Evolutionary conservation across 2,797 vertebrate genomes (phyloP).

Genomic region (Lophius americanus): DNA sequence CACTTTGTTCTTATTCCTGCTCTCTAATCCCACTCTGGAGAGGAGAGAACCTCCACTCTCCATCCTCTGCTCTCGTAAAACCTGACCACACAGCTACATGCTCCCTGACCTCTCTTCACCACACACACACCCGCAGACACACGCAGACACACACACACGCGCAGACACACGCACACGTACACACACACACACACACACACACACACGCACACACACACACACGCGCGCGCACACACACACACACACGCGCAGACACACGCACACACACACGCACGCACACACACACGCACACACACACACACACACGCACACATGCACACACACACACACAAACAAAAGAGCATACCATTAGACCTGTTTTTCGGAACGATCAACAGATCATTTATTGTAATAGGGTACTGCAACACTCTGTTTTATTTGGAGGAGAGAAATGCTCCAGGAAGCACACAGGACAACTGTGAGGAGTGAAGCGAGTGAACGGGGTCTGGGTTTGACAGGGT

Average conservation of each 20-base stretch:
- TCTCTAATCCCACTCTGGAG: slow-evolving; percentile 71
- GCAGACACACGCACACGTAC: background rate
- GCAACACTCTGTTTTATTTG: slow-evolving; percentile 44
- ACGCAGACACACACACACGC: background rate
- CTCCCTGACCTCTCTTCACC: slow-evolving; percentile 51
- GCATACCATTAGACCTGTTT: slow-evolving; percentile 22
- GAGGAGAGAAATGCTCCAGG: slow-evolving; percentile 13
- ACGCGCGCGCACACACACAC: slow-evolving; percentile 3
- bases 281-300: background rate
- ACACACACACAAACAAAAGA: too few relatives aligned
- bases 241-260: slow-evolving; percentile 39
- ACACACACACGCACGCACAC: slow-evolving; percentile 1
- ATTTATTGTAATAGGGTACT: slow-evolving; percentile 34
- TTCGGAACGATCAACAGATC: slow-evolving; percentile 12
- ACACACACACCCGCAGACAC: slow-evolving; percentile 42
- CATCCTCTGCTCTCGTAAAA: slow-evolving; percentile 69
- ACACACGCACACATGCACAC: too few relatives aligned
- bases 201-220: too few relatives aligned
- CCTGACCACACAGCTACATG: slow-evolving; percentile 65
- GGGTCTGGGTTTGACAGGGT: slow-evolving; percentile 67
- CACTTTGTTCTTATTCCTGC: slow-evolving; percentile 66
- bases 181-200: background rate
- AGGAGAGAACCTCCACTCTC: slow-evolving; percentile 59
- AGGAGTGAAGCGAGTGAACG: slow-evolving; percentile 52
- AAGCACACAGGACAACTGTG: slow-evolving; percentile 5